Evolutionary conservation across 1,140 invertebrate species (phyloP).

Genomic region (Berghia stephanieae): DNA sequence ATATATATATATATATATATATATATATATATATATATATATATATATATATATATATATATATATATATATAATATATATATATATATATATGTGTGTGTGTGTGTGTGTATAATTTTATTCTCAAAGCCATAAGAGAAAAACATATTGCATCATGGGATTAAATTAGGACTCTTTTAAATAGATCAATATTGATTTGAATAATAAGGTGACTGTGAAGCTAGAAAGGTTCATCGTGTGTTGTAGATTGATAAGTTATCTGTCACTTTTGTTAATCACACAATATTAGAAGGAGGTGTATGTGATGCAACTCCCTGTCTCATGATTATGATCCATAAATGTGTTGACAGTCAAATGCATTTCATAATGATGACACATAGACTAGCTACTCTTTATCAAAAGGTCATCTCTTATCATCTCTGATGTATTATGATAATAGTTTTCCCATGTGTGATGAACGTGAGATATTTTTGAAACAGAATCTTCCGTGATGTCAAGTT

Average conservation of each 20-base stretch:
- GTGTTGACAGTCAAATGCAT: too few species aligned
- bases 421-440: too few species aligned
- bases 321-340: too few species aligned
- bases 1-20: constrained; percentile 8
- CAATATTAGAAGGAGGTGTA: background rate
- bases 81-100: background rate
- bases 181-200: background rate
- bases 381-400: too few species aligned
- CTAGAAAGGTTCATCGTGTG: background rate
- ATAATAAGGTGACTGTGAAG: background rate
- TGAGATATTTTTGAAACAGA: too few species aligned
- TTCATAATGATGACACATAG: too few species aligned
- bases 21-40: constrained; percentile 14
- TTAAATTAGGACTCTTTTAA: background rate
- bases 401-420: too few species aligned
- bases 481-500: too few species aligned
- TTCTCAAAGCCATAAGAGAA: background rate
- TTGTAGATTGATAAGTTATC: too few species aligned
- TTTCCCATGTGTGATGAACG: too few species aligned
- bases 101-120: background rate
- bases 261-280: too few species aligned
- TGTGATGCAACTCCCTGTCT: background rate
- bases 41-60: constrained; percentile 14
- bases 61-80: background rate
- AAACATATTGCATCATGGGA: background rate